A percentile compares a stretch with the other conserved stretches of the same genome.
These are phyloP conservation scores for Artemia sp. DNA, from an alignment of 2,888 invertebrate genomes.

Conservation along the genomic window DNA sequence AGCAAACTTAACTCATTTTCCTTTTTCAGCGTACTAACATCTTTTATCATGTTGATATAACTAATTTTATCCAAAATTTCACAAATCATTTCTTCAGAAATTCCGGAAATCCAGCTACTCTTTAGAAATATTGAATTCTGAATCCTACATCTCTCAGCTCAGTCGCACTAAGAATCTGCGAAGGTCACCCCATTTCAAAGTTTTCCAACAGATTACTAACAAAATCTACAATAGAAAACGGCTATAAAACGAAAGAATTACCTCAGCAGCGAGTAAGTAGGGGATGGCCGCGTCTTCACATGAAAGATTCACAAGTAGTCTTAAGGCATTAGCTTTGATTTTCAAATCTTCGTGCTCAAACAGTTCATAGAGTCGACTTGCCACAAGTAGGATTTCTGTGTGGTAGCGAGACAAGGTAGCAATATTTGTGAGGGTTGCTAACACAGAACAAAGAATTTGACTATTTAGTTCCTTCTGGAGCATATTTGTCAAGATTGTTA, in stretches of 20 bases:
- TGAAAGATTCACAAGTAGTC: constrained; percentile 42
- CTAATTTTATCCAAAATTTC: too few species aligned
- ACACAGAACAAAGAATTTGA: constrained; percentile 34
- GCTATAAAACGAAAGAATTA: constrained; percentile 27
- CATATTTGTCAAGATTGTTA: not conserved
- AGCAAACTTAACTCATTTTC: too few species aligned
- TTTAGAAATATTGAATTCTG: too few species aligned
- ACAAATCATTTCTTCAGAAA: too few species aligned
- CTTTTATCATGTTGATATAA: too few species aligned
- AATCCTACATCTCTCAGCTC: too few species aligned
- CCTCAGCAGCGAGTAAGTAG: constrained; percentile 41
- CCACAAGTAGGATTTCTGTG: constrained; percentile 34
- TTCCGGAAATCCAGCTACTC: too few species aligned
- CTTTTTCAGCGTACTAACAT: too few species aligned
- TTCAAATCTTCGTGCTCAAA: constrained; percentile 30
- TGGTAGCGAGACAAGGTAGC: constrained; percentile 36
- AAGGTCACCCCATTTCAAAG: too few species aligned
- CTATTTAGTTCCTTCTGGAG: constrained; percentile 30
- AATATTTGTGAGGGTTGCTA: constrained; percentile 40
- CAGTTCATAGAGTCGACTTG: constrained; percentile 35
- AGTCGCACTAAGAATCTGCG: too few species aligned
- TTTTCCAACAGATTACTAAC: too few species aligned
- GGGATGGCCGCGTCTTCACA: constrained; percentile 42
- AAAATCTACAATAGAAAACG: constrained; percentile 7
- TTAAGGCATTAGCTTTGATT: constrained; percentile 35